Base-by-base conservation (phyloP, 2,797 vertebrate genomes). In the Neosilurus hyrtlii region DNA sequence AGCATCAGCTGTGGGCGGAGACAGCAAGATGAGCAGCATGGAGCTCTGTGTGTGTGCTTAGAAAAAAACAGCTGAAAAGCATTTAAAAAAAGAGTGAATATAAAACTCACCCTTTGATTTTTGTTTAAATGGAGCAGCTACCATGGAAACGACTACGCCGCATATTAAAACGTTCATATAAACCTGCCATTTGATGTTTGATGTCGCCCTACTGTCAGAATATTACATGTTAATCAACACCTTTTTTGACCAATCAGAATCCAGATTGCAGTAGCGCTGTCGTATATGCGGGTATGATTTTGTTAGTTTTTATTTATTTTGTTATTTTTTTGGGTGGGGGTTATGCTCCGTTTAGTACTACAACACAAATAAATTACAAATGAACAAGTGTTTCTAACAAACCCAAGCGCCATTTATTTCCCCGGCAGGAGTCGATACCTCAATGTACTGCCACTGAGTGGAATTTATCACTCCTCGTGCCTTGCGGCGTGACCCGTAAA, bases 401-500 rank as follows among this genome's bases (percentile, higher is more conserved):
- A 79, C 16, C 3, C 49, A 20, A 52, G 16, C 15, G 3, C 16
- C 24, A 35, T 71, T 72, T 81, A 61, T 87, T 88, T 90, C 90
- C 86, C 79, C 79, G 20, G 57, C 22, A n/a, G 70, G 66, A 90
- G 94, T 96, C 95, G 93, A 96, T 95, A 94, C 82, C 83, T 89
- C 89, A 89, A 88, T 89, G 90, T 91, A 92, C 91, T 91, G 82
- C 89, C 90, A 90, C 93, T 94, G 93, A 95, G 95, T 93, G 92
- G 91, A 86, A 92, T 93, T 93, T 93, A 95, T 93, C 92, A 81
- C 82, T 84, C 82, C 83, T 94, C 94, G 93, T 94, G 95, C 95
- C 94, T 94, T 66, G 88, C 88, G 92, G 95, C 93, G 84, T 87
- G 90, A 88, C 91, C 92, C 89, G 92, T 95, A 96, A 96, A 95